Base-by-base conservation (phyloP, 1,140 invertebrate species). In the silkworm (Bombyx mori) region DNA sequence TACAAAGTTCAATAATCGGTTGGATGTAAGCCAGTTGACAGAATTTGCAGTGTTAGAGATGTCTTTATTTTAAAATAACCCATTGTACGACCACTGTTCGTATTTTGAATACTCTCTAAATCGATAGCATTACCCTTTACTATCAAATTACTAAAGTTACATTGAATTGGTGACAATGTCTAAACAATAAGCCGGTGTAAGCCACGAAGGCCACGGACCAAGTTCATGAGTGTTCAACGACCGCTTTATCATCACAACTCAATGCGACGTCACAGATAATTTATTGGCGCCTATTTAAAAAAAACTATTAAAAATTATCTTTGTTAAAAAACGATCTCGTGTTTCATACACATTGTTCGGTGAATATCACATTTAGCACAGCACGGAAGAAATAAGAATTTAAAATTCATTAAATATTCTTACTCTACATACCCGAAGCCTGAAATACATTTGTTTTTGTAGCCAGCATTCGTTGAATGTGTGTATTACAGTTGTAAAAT, bases 171-270 rank as follows among this genome's bases (percentile, higher is more conserved):
- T 60, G 58, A 66, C 57, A 60, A 60, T 62, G 42, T 60, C 44
- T 65, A 58, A 62, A 66, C 56, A 67, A 67, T 66, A 52, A 60
- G 59, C 57, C 59, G 58, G 53, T 60, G 57, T 55, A 65, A 57
- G 56, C 12, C 60, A 53, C 69, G 74, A 76, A 81, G 75, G 71
- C 73, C 69, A 58, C 52, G 48, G 56, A 64, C 69, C 76, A 82
- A 82, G 79, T 80, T 83, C 80, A 83, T 58, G 78, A 73, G 58
- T 69, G 77, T 78, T 75, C 75, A 75, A 67, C 77, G 78, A 79
- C 72, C 69, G 72, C 54, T 59, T 77, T 72, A 71, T 72, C 70
- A 74, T 79, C 73, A 76, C 68, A 70, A 82, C 76, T 77, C 74
- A 77, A 69, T 69, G 61, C 70, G 61, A 63, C 66, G 66, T 60